These are phyloP conservation scores for Clistopyga incitator DNA, from an alignment of 2,888 invertebrate genomes.

Conservation along the genomic window DNA sequence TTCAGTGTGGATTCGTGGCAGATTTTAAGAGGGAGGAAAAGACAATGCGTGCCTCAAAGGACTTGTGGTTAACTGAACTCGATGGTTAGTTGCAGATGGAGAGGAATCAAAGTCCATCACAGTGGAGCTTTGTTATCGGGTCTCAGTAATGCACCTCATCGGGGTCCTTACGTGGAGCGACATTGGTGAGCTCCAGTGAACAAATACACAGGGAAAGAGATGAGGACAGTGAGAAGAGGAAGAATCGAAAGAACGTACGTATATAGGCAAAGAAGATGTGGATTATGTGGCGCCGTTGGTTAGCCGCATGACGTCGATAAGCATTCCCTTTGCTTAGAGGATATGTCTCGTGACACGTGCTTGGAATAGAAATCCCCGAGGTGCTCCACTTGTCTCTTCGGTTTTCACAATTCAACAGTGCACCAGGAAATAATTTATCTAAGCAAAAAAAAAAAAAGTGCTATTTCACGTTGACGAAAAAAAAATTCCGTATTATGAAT, in stretches of 20 bases:
- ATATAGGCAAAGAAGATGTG: constrained; percentile 17
- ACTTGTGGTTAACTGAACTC: neutral
- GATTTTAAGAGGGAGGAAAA: neutral
- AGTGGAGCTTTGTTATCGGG: constrained; percentile 18
- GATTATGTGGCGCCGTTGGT: constrained; percentile 17
- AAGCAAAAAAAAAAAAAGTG: neutral
- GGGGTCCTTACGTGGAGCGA: constrained; percentile 6
- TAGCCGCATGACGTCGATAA: constrained; percentile 29
- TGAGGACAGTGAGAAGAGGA: neutral
- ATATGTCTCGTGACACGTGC: constrained; percentile 17
- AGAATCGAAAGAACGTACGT: neutral
- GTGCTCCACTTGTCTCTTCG: constrained; percentile 15
- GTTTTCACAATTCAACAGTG: neutral
- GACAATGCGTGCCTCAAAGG: neutral
- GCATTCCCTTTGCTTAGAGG: constrained; percentile 7
- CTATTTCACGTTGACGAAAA: neutral
- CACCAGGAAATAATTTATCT: neutral
- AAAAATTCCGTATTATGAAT: neutral
- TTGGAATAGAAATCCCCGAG: constrained; percentile 11
- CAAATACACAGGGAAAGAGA: constrained; percentile 9
- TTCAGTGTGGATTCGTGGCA: too few relatives aligned
- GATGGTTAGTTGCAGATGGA: neutral
- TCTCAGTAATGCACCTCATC: constrained; percentile 15
- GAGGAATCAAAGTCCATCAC: neutral
- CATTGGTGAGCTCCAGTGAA: neutral